Conservation (phyloP, 2,888 invertebrate genomes). For the Parapristionchus giblindavisi region DNA sequence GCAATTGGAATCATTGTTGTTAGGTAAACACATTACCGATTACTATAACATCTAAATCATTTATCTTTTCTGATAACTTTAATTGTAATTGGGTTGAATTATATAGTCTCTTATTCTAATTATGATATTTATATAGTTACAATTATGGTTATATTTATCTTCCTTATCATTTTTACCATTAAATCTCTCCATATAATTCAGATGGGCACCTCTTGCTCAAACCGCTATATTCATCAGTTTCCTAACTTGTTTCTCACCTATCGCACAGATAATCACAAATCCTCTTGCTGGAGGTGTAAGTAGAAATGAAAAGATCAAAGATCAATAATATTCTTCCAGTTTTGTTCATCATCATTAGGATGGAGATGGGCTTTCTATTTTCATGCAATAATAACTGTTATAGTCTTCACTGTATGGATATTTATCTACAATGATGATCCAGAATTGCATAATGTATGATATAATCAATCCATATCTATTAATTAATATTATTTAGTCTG, state of each 20-base stretch:
- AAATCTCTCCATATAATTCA: no score
- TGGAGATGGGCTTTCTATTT: slow-evolving; percentile 65
- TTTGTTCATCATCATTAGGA: slow-evolving; percentile 53
- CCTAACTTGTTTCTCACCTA: slow-evolving; percentile 62
- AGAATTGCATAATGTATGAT: slow-evolving; percentile 38
- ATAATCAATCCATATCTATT: neutral
- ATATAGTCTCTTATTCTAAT: no score
- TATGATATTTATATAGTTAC: no score
- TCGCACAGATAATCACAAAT: slow-evolving; percentile 60
- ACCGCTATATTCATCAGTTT: slow-evolving; percentile 62
- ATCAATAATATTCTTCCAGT: slow-evolving; percentile 40
- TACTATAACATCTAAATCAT: no score
- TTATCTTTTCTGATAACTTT: no score
- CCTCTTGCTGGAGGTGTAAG: slow-evolving; percentile 59
- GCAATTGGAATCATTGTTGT: slow-evolving; percentile 39
- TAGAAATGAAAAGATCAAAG: no score
- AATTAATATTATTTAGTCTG: slow-evolving; percentile 23
- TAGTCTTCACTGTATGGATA: slow-evolving; percentile 51
- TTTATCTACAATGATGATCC: slow-evolving; percentile 56
- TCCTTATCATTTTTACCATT: no score
- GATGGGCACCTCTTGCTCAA: slow-evolving; percentile 64
- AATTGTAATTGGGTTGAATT: no score
- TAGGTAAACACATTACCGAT: slow-evolving; percentile 16
- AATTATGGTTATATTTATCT: no score
- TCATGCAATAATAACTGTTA: slow-evolving; percentile 47